A percentile compares a stretch with the other conserved stretches of the same genome.
phyloP scores from a whole-genome alignment of 2,113 vertebrate species.

The Mastomys coucha region DNA sequence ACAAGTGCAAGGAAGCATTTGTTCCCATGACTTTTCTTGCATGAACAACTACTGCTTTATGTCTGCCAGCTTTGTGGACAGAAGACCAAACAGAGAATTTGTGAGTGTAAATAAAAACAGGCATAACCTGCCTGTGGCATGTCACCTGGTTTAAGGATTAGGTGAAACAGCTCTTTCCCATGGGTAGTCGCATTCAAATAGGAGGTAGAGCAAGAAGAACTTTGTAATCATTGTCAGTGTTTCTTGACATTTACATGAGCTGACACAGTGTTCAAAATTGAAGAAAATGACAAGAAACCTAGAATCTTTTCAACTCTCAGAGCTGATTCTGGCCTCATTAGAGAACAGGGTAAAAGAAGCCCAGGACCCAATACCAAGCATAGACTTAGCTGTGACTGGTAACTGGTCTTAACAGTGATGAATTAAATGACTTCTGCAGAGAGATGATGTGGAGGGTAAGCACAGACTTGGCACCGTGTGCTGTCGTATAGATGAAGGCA shows the following conservation, averaged over 20 bases:
- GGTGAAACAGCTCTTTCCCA: not conserved
- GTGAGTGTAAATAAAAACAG: conserved; percentile 34
- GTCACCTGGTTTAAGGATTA: conserved; percentile 4
- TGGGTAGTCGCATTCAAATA: not conserved
- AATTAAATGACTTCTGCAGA: not conserved
- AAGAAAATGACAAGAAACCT: conserved; percentile 46
- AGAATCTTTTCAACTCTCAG: not conserved
- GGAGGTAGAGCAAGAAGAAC: not conserved
- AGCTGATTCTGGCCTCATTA: not conserved
- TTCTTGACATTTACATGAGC: not conserved
- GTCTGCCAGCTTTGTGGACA: conserved; percentile 59
- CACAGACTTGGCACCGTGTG: not conserved
- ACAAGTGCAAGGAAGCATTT: conserved; percentile 55
- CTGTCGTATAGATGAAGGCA: conserved; percentile 5
- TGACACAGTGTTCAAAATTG: conserved; percentile 17
- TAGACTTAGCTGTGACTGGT: not conserved
- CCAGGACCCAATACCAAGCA: not conserved
- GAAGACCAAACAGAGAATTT: conserved; percentile 62
- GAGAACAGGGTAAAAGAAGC: not conserved
- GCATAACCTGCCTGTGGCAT: not conserved
- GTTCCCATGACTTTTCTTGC: conserved; percentile 39
- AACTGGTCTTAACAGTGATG: not conserved
- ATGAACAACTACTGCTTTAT: conserved; percentile 39
- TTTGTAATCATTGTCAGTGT: not conserved
- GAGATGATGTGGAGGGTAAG: not conserved